Evolutionary conservation across 64 coral and sea anemone species (phyloP), one percentile per base, ranked within the genome.

Genomic region (Actinia tenebrosa): DNA sequence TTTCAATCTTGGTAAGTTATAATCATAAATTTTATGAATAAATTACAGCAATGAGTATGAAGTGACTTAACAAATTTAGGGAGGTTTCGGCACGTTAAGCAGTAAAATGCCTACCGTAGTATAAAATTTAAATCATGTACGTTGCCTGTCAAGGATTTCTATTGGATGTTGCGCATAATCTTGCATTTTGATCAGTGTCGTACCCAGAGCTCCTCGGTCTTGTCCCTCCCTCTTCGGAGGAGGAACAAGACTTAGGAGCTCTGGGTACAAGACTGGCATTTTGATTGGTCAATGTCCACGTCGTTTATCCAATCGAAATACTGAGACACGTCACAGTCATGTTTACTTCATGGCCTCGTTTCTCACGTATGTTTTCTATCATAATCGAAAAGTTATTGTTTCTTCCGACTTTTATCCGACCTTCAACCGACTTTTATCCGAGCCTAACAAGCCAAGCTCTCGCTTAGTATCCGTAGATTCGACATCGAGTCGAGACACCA

Each of bases 401-500:
- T 68, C 19, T 68, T n/a, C n/a, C n/a, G n/a, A n/a, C 30, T 37
- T 37, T 37, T 37, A 37, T 37, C 30, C 30, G 30, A 37, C 30
- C 30, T 37, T 37, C 25, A 16, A 64, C 69, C 69, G 27, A 37
- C 2, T 75, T 75, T 75, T 16, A 43, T 13, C 63, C 19, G 25
- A 75, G 25, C 5, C 26, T 75, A 75, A 75, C 69, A 14, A 27
- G 4, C 8, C 26, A 75, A 75, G 27, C 69, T 83, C 53, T 45
- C 75, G 3, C 44, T 0, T 72, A 92, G 90, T 92, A 7, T 92
- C 90, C 20, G 55, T 72, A 81, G 90, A 92, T 59, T 92, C 90
- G 11, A 92, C 77, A 4, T 56, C 72, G 23, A 92, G 85, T 78
- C 46, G 72, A 18, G 89, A 90, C 4, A 79, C 83, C 3, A 78